Base-by-base conservation (phyloP, 2,888 invertebrate genomes). In the Synanthedon myopaeformis region DNA sequence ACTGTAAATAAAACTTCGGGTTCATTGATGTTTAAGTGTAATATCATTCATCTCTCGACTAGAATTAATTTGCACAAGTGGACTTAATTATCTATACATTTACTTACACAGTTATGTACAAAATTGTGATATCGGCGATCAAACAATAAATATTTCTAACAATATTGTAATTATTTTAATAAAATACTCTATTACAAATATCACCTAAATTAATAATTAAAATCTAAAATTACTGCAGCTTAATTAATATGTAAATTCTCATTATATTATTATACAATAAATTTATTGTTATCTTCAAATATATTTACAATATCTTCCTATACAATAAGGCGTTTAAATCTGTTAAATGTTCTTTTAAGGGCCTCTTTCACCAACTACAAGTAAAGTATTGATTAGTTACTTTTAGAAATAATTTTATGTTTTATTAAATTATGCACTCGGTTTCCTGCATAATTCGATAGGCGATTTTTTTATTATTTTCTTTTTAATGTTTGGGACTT, bases 11-110 rank as follows among this genome's bases (percentile, higher is more conserved):
- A 86, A 83, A 85, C 76, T 72, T 73, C 70, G 61, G 62, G 62
- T 62, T 69, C 70, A 73, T 79, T 75, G 72, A 71, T 70, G 74
- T 73, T 41, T 55, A 56, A 55, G 55, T 59, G 56, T 59, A 59
- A 56, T 79, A 79, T 74, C 76, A 80, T 80, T 78, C 72, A 81
- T 82, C 73, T 83, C 69, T 79, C 82, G 87, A 87, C 87, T 87
- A 87, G 87, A 86, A 74, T 78, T 56, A 57, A 62, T 84, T 86
- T 86, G 85, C 86, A 86, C 85, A 82, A 82, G 75, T 83, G 74
- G 75, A 79, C 81, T 81, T 80, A 73, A 66, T 64, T 67, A 66
- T 68, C 58, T 53, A 52, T 52, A 42, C 51, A 52, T 53, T 42
- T 49, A 35, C 52, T 54, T 41, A 55, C 19, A 48, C 51, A 45